phyloP scores from a whole-genome alignment of 2,113 vertebrate genomes.

The Thomomys bottae region DNA sequence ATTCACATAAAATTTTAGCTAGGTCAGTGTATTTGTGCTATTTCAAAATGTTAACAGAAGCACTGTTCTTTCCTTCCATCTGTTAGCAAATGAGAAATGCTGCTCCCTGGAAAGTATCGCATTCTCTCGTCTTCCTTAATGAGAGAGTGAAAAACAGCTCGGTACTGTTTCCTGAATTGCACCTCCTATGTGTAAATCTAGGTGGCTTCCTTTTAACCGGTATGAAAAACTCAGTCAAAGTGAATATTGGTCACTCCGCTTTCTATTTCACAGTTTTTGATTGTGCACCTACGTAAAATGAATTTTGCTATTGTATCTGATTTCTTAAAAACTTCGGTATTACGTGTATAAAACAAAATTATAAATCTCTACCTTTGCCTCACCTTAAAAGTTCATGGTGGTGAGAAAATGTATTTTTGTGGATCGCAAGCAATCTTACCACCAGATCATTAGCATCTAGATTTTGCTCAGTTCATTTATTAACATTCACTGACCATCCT shows the following conservation, averaged over 20 bases:
- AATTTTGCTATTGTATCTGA: neutral
- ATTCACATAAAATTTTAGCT: neutral
- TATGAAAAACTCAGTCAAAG: neutral
- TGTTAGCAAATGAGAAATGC: neutral
- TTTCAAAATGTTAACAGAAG: slow-evolving; percentile 43
- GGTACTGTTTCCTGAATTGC: neutral
- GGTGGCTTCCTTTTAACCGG: neutral
- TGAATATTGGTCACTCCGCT: neutral
- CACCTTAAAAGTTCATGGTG: neutral
- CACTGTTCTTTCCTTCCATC: neutral
- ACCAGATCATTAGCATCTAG: neutral
- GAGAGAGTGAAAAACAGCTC: neutral
- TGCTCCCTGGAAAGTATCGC: neutral
- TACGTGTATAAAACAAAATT: neutral
- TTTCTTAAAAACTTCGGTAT: neutral
- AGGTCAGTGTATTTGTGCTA: neutral
- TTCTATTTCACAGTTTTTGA: neutral
- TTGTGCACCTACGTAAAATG: neutral
- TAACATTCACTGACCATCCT: too few species aligned
- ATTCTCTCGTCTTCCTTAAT: neutral
- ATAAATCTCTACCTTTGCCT: neutral
- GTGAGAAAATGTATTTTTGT: neutral
- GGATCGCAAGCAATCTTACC: neutral
- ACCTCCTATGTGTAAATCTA: neutral
- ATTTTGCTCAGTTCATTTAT: neutral